phyloP scores from a whole-genome alignment of 2,888 invertebrate genomes.

The Drosophila colorata region DNA sequence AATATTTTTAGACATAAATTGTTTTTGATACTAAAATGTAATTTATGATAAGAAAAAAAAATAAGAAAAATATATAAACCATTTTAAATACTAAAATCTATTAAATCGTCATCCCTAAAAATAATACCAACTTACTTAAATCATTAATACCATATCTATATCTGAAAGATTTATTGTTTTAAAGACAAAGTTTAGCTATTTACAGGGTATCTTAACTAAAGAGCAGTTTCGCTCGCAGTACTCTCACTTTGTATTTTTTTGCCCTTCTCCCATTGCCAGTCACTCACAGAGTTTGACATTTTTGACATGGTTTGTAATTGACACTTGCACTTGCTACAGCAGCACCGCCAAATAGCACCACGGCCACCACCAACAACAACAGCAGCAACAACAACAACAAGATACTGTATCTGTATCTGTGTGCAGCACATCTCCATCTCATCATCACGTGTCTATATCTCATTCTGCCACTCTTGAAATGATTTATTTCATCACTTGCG shows the following conservation, averaged over 20 bases:
- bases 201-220: conserved; percentile 32
- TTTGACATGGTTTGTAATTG: conserved; percentile 83
- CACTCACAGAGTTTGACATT: conserved; percentile 81
- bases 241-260: conserved; percentile 13
- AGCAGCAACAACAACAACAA: conserved; percentile 5
- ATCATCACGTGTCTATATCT: conserved; percentile 60
- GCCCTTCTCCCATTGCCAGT: conserved; percentile 52
- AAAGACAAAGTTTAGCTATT: background rate
- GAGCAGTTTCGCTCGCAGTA: background rate
- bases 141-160: too few relatives aligned
- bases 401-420: conserved; percentile 26
- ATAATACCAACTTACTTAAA: too few relatives aligned
- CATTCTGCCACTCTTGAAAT: conserved; percentile 64
- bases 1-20: too few relatives aligned
- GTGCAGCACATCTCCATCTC: conserved; percentile 57
- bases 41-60: too few relatives aligned
- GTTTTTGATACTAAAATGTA: too few relatives aligned
- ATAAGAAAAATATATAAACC: too few relatives aligned
- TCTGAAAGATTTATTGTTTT: too few relatives aligned
- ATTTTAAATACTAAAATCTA: too few relatives aligned
- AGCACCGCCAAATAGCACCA: conserved; percentile 22
- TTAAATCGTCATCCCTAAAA: too few relatives aligned
- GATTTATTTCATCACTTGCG: conserved; percentile 83
- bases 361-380: conserved; percentile 2
- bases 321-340: conserved; percentile 80